Percentiles rank a stretch among this genome's conserved stretches.
These are phyloP conservation scores for Holcopasites calliopsidis DNA, from an alignment of 1,140 invertebrate genomes.

Conservation along the genomic window DNA sequence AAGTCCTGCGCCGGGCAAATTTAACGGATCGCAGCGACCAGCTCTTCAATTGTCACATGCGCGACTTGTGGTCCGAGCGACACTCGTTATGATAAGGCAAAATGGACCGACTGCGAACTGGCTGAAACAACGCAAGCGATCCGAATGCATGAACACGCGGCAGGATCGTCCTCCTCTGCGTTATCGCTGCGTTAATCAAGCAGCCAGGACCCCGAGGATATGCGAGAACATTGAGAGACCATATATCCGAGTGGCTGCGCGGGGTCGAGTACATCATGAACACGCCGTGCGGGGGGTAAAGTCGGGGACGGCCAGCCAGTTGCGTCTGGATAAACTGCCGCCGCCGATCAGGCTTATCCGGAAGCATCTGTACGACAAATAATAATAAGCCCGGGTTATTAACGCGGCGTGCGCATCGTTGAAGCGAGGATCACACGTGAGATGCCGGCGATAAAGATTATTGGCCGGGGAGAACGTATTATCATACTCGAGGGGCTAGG, in stretches of 20 bases:
- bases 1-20: too few relatives aligned
- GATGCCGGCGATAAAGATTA: slow-evolving; percentile 59
- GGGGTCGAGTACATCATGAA: slow-evolving; percentile 27
- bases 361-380: slow-evolving; percentile 52
- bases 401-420: slow-evolving; percentile 49
- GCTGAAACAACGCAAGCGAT: too few relatives aligned
- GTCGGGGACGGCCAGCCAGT: slow-evolving; percentile 32
- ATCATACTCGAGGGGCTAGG: slow-evolving; percentile 53
- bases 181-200: slow-evolving; percentile 45
- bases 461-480: slow-evolving; percentile 55
- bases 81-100: too few relatives aligned
- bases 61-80: too few relatives aligned
- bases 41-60: too few relatives aligned
- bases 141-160: too few relatives aligned
- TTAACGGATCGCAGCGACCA: too few relatives aligned
- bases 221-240: slow-evolving; percentile 14
- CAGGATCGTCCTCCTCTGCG: too few relatives aligned
- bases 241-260: slow-evolving; percentile 9
- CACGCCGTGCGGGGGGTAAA: slow-evolving; percentile 33
- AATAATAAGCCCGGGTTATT: slow-evolving; percentile 59
- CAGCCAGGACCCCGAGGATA: neutral
- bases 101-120: too few relatives aligned
- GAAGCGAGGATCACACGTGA: slow-evolving; percentile 51
- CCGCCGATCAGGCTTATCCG: slow-evolving; percentile 29
- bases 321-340: slow-evolving; percentile 49